phyloP scores from a whole-genome alignment of 1,140 invertebrate genomes.

The Drosophila setifemur region DNA sequence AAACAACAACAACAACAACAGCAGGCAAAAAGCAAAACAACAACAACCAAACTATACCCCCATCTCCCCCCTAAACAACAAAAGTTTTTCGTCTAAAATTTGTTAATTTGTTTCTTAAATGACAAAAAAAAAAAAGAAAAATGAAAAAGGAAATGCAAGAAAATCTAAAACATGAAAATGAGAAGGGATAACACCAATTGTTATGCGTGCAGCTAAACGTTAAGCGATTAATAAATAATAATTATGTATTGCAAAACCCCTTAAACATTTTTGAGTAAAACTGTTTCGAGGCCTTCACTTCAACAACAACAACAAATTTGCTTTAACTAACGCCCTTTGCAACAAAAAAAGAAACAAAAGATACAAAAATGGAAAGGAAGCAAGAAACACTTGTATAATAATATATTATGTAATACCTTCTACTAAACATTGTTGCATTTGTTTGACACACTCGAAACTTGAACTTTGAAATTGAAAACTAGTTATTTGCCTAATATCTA shows the following conservation, averaged over 20 bases:
- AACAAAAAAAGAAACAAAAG: background rate
- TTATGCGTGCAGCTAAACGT: constrained; percentile 42
- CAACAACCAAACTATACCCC: constrained; percentile 48
- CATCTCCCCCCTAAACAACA: constrained; percentile 3
- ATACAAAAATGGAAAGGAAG: constrained; percentile 7
- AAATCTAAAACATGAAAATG: constrained; percentile 9
- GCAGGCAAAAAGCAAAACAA: constrained; percentile 61
- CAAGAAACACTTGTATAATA: constrained; percentile 26
- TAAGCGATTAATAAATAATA: constrained; percentile 44
- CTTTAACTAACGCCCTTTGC: constrained; percentile 31
- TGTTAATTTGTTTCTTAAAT: constrained; percentile 39
- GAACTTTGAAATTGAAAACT: constrained; percentile 23
- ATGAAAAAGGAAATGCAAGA: constrained; percentile 8
- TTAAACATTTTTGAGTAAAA: constrained; percentile 34
- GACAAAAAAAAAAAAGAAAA: constrained; percentile 6
- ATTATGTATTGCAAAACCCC: constrained; percentile 34
- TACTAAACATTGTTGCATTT: constrained; percentile 56
- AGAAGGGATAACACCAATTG: constrained; percentile 64
- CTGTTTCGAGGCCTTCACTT: constrained; percentile 37
- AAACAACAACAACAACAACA: constrained; percentile 49
- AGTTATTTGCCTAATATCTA: constrained; percentile 34
- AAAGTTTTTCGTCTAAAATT: constrained; percentile 48
- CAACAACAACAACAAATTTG: constrained; percentile 37
- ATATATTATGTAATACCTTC: constrained; percentile 21
- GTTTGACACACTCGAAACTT: constrained; percentile 37